phyloP scores from a whole-genome alignment of 2,113 vertebrate genomes.

The Lepisosteus osseus region DNA sequence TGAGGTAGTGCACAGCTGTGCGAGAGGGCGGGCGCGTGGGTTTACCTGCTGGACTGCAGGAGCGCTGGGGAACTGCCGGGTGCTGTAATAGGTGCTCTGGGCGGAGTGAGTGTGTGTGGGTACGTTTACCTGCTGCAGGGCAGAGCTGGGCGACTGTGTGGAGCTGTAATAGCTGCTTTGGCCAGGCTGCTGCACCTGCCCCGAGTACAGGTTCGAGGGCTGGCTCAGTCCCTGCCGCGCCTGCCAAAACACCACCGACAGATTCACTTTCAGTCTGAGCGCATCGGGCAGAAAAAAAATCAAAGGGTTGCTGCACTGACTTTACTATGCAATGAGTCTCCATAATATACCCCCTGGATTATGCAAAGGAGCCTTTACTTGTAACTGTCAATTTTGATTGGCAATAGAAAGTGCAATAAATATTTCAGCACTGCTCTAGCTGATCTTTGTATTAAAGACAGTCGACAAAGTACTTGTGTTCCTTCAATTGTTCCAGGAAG shows the following conservation, averaged over 20 bases:
- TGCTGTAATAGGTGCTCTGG: constrained; percentile 76
- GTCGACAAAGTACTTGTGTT: too few relatives aligned
- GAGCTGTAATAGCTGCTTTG: constrained; percentile 96
- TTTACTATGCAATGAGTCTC: too few relatives aligned
- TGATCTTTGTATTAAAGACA: too few relatives aligned
- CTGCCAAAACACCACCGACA: constrained; percentile 53
- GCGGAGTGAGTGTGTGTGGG: constrained; percentile 50
- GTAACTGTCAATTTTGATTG: too few relatives aligned
- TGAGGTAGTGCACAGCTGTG: not conserved
- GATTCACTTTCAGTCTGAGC: too few relatives aligned
- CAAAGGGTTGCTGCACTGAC: too few relatives aligned
- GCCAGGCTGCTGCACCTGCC: constrained; percentile 90
- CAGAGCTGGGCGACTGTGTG: constrained; percentile 85
- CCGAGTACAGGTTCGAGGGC: constrained; percentile 93
- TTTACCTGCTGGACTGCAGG: constrained; percentile 76
- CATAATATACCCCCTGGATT: too few relatives aligned
- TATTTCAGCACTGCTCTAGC: too few relatives aligned
- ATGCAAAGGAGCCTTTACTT: too few relatives aligned
- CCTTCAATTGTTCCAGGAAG: too few relatives aligned
- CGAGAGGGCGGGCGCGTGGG: not conserved
- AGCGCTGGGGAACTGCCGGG: constrained; percentile 69
- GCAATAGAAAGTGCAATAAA: too few relatives aligned
- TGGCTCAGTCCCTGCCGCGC: constrained; percentile 93
- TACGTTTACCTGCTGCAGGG: constrained; percentile 89
- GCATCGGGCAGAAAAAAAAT: too few relatives aligned